Percentiles rank a stretch among this genome's conserved stretches.
Conservation (phyloP, 2,888 invertebrate genomes). For the Lasioglossum zephyrum region DNA sequence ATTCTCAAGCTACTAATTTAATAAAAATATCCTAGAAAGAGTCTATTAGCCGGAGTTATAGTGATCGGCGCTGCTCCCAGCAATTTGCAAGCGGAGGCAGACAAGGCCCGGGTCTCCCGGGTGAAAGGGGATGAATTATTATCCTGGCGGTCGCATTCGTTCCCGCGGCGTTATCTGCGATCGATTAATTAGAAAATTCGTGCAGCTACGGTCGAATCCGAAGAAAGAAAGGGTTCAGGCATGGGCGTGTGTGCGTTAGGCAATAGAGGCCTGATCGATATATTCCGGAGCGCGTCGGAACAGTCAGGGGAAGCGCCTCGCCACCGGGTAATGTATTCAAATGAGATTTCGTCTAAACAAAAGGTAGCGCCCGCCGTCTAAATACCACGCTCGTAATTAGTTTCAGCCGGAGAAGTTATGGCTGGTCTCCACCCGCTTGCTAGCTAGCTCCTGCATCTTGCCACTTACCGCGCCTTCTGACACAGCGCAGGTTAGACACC, state of each 20-base stretch:
- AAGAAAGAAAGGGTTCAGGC: slow-evolving; percentile 19
- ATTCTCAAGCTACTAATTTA: not conserved
- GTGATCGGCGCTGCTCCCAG: not conserved
- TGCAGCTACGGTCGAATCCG: slow-evolving; percentile 15
- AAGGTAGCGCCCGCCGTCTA: slow-evolving; percentile 71
- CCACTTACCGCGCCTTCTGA: slow-evolving; percentile 45
- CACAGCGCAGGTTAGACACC: slow-evolving; percentile 5
- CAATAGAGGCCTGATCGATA: slow-evolving; percentile 47
- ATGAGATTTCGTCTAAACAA: slow-evolving; percentile 77
- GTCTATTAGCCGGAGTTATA: not conserved
- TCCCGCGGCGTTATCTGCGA: slow-evolving; percentile 44
- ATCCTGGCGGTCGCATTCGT: slow-evolving; percentile 31
- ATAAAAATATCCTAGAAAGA: not conserved
- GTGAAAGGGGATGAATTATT: slow-evolving; percentile 48
- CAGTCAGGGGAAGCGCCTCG: slow-evolving; percentile 34
- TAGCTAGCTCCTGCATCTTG: slow-evolving; percentile 34
- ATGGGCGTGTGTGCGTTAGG: slow-evolving; percentile 26
- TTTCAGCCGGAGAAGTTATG: slow-evolving; percentile 77
- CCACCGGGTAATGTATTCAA: slow-evolving; percentile 75
- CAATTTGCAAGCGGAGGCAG: not conserved
- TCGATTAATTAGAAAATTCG: slow-evolving; percentile 63
- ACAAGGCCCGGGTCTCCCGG: slow-evolving; percentile 15
- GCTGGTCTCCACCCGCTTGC: slow-evolving; percentile 41
- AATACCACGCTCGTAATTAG: slow-evolving; percentile 78
- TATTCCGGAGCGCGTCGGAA: slow-evolving; percentile 44